phyloP scores from a whole-genome alignment of 2,113 vertebrate genomes.

The Cyanoramphus novaezelandiae region DNA sequence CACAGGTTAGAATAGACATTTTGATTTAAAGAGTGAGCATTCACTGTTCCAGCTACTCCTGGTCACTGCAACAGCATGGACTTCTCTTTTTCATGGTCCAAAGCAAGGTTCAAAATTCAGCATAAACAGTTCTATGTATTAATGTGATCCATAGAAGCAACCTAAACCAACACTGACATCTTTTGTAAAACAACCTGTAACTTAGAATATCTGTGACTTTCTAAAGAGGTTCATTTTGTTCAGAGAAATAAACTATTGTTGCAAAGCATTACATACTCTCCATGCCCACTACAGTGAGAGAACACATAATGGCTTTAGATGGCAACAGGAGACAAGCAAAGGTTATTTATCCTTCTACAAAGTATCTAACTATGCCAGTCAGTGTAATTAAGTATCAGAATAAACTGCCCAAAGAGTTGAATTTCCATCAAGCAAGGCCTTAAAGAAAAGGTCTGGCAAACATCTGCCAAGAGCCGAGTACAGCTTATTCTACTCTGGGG shows the following conservation, averaged over 20 bases:
- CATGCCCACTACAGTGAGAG: not conserved
- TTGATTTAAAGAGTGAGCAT: not conserved
- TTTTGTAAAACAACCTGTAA: not conserved
- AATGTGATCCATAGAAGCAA: not conserved
- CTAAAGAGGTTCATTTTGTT: not conserved
- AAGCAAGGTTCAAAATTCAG: not conserved
- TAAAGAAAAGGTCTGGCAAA: slow-evolving; percentile 37
- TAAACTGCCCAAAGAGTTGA: slow-evolving; percentile 4
- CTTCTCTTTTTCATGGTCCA: not conserved
- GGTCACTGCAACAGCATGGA: not conserved
- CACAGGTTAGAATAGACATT: not conserved
- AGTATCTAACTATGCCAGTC: not conserved
- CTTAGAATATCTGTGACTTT: not conserved
- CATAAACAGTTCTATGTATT: not conserved
- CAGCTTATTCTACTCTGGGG: slow-evolving; percentile 7
- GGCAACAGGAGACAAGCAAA: not conserved
- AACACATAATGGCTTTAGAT: not conserved
- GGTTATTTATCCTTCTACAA: not conserved
- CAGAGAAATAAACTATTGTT: not conserved
- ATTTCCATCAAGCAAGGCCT: not conserved
- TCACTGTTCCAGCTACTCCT: not conserved
- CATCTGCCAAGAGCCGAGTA: not conserved
- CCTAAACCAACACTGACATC: accelerated
- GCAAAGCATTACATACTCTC: not conserved
- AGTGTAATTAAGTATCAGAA: not conserved